Evolutionary conservation across 1,140 invertebrate genomes (phyloP), one percentile per base, ranked within the genome.

Genomic region (Anadara kagoshimensis): DNA sequence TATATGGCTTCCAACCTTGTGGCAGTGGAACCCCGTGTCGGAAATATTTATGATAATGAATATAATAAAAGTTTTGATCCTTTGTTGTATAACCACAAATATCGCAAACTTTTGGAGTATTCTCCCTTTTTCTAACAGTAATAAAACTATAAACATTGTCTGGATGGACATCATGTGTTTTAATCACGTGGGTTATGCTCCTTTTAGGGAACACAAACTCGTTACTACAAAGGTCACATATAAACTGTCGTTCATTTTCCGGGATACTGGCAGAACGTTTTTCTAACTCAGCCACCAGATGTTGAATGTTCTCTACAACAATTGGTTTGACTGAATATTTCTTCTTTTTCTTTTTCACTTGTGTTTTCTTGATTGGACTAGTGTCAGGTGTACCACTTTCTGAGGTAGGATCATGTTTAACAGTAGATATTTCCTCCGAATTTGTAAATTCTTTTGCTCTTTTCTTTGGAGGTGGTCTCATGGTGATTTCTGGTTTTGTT

Each of bases 31-130:
- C 69, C 2, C 78, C 76, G 67, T 86, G 85, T 56, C 78, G 73
- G 75, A 86, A 86, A 65, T 86, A 85, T 67, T 82, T 83, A 74
- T 86, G 85, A 76, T 81, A 83, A 76, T 85, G 85, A 49, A 86
- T 79, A 66, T 86, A 85, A 59, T 84, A 81, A 41, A 74, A 81
- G 36, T 78, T 82, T 8, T 65, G 54, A 18, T 84, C 82, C 57
- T 83, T 85, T 20, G 80, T 81, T 20, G 73, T 69, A 65, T 84
- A 86, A 16, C 83, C 85, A 79, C 85, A 86, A 16, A 84, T 79
- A 61, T 83, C 81, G 69, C 85, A 86, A 22, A 77, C 75, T 66
- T 82, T 76, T 18, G 69, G 59, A 29, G 36, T 49, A 18, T 66
- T 59, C 26, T 72, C 67, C 24, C 58, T 62, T 20, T 69, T 68